These are phyloP conservation scores for Opisthocomus hoazin DNA, from an alignment of 2,113 vertebrate genomes.

Conservation along the genomic window DNA sequence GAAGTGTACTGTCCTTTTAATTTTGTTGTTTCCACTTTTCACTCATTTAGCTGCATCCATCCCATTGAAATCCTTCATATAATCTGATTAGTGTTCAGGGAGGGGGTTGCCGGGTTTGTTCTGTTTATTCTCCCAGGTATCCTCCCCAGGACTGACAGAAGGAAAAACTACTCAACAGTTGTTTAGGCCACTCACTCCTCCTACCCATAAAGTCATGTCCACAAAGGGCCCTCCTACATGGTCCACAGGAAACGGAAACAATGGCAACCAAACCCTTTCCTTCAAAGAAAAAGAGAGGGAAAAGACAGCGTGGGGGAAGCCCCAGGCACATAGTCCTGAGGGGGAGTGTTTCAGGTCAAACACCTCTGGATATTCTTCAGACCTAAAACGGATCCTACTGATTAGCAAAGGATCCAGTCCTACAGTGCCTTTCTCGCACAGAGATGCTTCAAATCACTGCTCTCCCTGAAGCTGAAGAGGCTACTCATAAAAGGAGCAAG, in stretches of 20 bases:
- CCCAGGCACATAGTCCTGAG: background rate
- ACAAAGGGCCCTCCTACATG: accelerated
- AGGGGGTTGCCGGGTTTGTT: background rate
- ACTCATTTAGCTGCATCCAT: background rate
- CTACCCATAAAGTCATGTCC: background rate
- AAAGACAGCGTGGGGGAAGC: background rate
- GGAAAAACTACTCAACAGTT: background rate
- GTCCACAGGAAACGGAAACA: background rate
- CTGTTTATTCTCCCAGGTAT: background rate
- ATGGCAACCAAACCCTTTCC: background rate
- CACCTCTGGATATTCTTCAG: background rate
- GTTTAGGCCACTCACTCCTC: background rate
- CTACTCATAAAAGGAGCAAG: background rate
- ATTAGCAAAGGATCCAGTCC: background rate
- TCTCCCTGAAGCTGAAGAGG: background rate
- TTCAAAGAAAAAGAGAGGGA: background rate
- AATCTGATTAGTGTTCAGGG: background rate
- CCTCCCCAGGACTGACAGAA: background rate
- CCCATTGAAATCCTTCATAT: background rate
- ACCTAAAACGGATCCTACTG: background rate
- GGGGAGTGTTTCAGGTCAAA: background rate
- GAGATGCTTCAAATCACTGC: background rate
- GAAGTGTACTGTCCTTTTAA: background rate
- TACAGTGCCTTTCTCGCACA: background rate
- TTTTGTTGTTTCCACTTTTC: background rate